Conservation (phyloP, 2,888 invertebrate species). For the Diachrysia chrysitis region DNA sequence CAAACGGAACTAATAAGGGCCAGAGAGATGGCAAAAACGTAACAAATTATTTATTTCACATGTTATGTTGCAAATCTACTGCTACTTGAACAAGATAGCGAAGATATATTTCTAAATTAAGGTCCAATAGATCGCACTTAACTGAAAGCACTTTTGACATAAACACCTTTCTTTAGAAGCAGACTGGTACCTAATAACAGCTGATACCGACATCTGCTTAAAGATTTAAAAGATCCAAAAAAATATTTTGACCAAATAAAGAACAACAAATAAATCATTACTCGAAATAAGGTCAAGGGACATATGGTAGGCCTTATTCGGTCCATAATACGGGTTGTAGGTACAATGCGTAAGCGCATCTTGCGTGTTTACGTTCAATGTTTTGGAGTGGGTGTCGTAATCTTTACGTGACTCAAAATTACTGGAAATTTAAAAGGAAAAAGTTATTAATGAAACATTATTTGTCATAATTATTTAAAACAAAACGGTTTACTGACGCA, state of each 20-base stretch:
- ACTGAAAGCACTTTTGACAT: too few species aligned
- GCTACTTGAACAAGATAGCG: too few species aligned
- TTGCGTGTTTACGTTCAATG: conserved; percentile 31
- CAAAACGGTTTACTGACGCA: too few species aligned
- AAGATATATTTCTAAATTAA: too few species aligned
- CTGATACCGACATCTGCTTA: background rate
- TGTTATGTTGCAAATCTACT: too few species aligned
- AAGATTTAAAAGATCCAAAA: background rate
- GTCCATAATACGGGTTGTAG: conserved; percentile 42
- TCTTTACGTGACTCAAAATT: conserved; percentile 40
- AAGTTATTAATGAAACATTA: background rate
- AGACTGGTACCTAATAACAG: too few species aligned
- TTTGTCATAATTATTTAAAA: too few species aligned
- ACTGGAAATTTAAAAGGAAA: conserved; percentile 45
- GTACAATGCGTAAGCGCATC: conserved; percentile 51
- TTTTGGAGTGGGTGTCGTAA: conserved; percentile 40
- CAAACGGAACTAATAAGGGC: too few species aligned
- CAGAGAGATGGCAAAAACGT: too few species aligned
- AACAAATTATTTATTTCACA: too few species aligned
- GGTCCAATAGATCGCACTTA: too few species aligned
- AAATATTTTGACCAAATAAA: conserved; percentile 15
- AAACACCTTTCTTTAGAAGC: too few species aligned
- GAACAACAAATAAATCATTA: conserved; percentile 7
- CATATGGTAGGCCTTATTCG: conserved; percentile 60
- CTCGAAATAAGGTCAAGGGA: conserved; percentile 54